Evolutionary conservation across 2,888 invertebrate genomes (phyloP).

Genomic region (Vanessa cardui): DNA sequence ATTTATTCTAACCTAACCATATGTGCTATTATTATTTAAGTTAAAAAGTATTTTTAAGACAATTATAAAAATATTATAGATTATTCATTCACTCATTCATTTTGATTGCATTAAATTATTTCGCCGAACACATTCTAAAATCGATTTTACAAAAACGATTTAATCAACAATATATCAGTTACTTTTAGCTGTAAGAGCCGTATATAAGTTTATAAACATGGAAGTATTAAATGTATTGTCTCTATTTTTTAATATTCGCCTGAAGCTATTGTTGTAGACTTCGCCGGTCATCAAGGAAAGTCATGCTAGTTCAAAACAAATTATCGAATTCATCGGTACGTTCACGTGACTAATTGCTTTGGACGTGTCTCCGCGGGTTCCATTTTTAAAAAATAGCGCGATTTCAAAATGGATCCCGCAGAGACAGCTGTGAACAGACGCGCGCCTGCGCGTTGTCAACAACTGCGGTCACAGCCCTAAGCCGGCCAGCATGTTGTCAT

Average conservation of each 20-base stretch:
- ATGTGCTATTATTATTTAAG: no score
- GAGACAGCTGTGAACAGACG: slow-evolving; percentile 46
- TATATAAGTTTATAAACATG: no score
- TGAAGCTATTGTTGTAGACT: not conserved
- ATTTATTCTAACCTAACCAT: not conserved
- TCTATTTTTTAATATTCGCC: not conserved
- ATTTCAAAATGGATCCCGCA: slow-evolving; percentile 46
- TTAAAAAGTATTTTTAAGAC: no score
- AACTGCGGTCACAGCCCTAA: slow-evolving; percentile 30
- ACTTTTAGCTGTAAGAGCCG: no score
- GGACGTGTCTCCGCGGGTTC: slow-evolving; percentile 59
- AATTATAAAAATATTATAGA: no score
- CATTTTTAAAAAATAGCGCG: slow-evolving; percentile 47
- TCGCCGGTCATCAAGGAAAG: slow-evolving; percentile 28
- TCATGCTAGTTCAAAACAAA: slow-evolving; percentile 53
- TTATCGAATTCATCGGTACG: slow-evolving; percentile 53
- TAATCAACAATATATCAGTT: no score
- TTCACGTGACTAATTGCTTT: slow-evolving; percentile 57
- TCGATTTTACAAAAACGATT: no score
- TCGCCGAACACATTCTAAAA: no score
- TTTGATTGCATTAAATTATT: no score
- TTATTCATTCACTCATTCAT: no score
- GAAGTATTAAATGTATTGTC: not conserved
- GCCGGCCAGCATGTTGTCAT: slow-evolving; percentile 26
- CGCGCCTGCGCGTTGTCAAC: slow-evolving; percentile 39